Evolutionary conservation across 2,797 vertebrate species (phyloP).

Genomic region (Tragopan temminckii): DNA sequence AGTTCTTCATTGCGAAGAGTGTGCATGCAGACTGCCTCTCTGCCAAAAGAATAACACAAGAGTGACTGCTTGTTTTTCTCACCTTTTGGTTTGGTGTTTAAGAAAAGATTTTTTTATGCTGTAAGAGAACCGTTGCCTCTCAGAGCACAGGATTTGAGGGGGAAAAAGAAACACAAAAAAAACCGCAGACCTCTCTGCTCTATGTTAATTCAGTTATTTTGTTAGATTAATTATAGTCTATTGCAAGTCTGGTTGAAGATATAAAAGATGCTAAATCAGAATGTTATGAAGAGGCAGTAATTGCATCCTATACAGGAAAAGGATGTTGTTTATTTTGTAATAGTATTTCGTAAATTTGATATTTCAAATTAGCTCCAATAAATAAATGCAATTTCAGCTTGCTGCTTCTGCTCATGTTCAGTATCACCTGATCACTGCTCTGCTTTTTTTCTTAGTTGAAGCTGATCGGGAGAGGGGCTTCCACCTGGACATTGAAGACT

Average conservation of each 20-base stretch:
- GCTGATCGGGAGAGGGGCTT: slow-evolving; percentile 94
- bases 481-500: slow-evolving; percentile 97
- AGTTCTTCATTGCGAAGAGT: neutral
- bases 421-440: neutral
- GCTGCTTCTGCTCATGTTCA: neutral
- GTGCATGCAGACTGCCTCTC: neutral
- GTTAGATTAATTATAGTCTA: neutral
- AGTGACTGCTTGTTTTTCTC: neutral
- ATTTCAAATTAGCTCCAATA: neutral
- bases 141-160: neutral
- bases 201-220: neutral
- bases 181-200: neutral
- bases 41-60: neutral
- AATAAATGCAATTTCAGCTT: neutral
- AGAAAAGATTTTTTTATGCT: neutral
- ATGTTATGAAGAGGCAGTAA: neutral
- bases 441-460: slow-evolving; percentile 85
- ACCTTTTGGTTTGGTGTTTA: neutral
- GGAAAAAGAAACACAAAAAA: neutral
- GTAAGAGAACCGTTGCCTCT: neutral
- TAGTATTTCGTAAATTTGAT: neutral
- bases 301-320: slow-evolving; percentile 10
- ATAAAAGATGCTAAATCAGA: neutral
- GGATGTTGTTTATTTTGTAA: neutral
- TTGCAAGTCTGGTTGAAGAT: neutral